Base-by-base conservation (phyloP, 2,888 invertebrate genomes). In the Nephrotoma guestfalica region DNA sequence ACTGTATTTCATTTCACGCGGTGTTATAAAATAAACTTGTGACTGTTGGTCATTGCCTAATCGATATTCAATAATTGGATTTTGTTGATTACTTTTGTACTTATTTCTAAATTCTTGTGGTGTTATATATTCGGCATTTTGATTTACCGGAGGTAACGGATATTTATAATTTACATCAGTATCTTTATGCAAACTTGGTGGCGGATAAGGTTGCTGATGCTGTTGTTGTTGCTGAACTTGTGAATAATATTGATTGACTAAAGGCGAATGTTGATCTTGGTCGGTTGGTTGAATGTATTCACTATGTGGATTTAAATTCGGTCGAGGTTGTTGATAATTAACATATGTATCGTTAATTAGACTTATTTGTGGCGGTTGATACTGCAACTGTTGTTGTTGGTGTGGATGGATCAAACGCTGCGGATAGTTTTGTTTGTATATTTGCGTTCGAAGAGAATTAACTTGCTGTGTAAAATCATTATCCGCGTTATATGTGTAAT, bases 161-260 rank as follows among this genome's bases (percentile, higher is more conserved):
- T 92, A 93, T 84, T 94, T 93, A 89, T 95, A 95, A 91, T 96
- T 96, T 1, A 96, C 94, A 9, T 94, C 90, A 0, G 94, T 95
- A 89, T 96, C 96, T 88, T 93, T 93, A 87, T 94, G 93, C 84
- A 96, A 90, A 6, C 94, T 93, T 83, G 92, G 90, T 2, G 90
- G 90, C 5, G 94, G 93, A 83, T 92, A 90, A 2, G 90, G 90
- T 30, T 87, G 92, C 91, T 87, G 92, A 93, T 93, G 1, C 92
- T 93, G 89, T 93, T 93, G 83, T 93, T 93, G 87, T 92, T 92
- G 89, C 93, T 93, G 88, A 92, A 91, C 86, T 92, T 88, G 83
- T 87, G 84, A 88, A 93, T 89, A 88, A 92, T 92, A 87, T 91
- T 92, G 42, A 91, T 92, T 30, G 91, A 92, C 89, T 91, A 30